phyloP scores from a whole-genome alignment of 2,113 vertebrate genomes.

The Peromyscus polionotus region DNA sequence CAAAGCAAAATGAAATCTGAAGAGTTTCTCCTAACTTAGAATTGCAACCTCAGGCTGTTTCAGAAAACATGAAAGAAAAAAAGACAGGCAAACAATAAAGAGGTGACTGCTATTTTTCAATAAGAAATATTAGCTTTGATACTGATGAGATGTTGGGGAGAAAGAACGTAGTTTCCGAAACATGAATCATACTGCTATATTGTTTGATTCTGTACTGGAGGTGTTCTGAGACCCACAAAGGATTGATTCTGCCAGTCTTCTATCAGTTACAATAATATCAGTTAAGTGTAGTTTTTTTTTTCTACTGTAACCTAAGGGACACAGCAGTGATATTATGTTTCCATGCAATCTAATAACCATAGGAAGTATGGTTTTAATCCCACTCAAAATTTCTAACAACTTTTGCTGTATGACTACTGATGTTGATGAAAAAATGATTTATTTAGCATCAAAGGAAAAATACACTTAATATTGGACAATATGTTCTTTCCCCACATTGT shows the following conservation, averaged over 20 bases:
- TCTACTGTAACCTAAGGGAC: background rate
- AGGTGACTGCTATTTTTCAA: background rate
- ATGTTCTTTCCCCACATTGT: background rate
- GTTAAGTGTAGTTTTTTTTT: background rate
- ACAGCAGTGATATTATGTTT: constrained; percentile 9
- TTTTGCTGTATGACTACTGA: background rate
- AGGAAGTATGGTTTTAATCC: background rate
- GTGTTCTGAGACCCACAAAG: constrained; percentile 36
- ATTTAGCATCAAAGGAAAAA: background rate
- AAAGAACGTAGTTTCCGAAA: background rate
- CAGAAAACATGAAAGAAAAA: background rate
- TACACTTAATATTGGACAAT: background rate
- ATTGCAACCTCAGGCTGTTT: constrained; percentile 16
- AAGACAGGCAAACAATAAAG: background rate
- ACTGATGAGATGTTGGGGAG: constrained; percentile 17
- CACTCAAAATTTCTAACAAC: constrained; percentile 27
- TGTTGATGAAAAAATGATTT: background rate
- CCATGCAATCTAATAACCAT: constrained; percentile 34
- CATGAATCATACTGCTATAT: constrained; percentile 36
- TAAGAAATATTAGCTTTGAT: constrained; percentile 34
- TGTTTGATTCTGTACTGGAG: constrained; percentile 48
- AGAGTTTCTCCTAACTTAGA: background rate
- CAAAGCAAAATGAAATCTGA: background rate
- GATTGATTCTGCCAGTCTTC: constrained; percentile 68
- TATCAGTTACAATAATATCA: constrained; percentile 55